Evolutionary conservation across 2,113 vertebrate species (phyloP).

Genomic region (Rhea americana): DNA sequence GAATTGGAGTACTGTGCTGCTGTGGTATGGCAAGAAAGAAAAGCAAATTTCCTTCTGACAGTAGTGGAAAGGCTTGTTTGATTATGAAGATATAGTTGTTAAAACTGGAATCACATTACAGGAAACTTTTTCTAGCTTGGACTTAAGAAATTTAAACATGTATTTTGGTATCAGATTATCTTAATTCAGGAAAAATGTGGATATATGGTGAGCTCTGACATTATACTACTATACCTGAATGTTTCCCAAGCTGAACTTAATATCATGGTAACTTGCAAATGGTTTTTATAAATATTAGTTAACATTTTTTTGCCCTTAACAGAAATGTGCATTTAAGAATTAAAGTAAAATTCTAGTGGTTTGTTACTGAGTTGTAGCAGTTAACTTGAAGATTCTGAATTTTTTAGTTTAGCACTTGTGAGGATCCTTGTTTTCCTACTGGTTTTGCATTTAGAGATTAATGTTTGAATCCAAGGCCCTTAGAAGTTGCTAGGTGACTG

Average conservation of each 20-base stretch:
- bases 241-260: not conserved
- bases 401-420: not conserved
- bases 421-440: not conserved
- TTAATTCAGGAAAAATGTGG: not conserved
- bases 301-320: not conserved
- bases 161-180: not conserved
- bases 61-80: not conserved
- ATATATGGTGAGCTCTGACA: not conserved
- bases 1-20: not conserved
- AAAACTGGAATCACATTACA: not conserved
- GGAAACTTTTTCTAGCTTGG: not conserved
- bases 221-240: not conserved
- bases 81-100: not conserved
- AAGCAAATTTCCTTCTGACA: not conserved
- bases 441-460: not conserved
- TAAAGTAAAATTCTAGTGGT: not conserved
- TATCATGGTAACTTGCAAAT: fast-evolving
- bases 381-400: not conserved
- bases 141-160: not conserved
- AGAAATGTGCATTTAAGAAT: not conserved
- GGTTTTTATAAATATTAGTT: not conserved
- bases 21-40: not conserved
- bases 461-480: not conserved
- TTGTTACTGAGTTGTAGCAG: not conserved
- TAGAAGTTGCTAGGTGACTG: constrained; percentile 48